Conservation (phyloP, 2,888 invertebrate genomes). For the Linyphia triangularis region DNA sequence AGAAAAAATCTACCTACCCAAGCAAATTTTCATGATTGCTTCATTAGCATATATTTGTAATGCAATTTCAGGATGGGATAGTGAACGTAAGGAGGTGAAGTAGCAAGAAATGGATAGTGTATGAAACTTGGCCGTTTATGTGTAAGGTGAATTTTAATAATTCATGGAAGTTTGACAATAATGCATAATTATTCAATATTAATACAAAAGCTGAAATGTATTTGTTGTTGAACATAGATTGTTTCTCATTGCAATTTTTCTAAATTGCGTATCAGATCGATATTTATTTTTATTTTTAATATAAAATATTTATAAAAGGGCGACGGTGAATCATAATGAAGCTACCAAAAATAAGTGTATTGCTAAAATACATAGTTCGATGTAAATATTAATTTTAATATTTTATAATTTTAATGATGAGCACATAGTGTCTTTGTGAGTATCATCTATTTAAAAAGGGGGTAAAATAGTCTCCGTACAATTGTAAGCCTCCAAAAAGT, state of each 20-base stretch:
- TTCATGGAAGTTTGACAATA: conserved; percentile 48
- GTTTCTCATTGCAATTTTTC: background rate
- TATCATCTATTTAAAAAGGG: no score
- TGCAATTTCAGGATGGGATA: conserved; percentile 31
- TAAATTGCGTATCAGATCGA: background rate
- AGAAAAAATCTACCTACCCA: conserved; percentile 11
- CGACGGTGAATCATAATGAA: no score
- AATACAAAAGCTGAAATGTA: background rate
- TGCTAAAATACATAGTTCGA: no score
- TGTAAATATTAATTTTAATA: no score
- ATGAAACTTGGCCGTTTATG: conserved; percentile 28
- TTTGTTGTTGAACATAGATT: background rate
- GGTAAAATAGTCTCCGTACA: no score
- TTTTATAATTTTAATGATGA: no score
- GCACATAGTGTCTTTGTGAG: no score
- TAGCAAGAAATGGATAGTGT: conserved; percentile 4
- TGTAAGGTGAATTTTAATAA: conserved; percentile 54
- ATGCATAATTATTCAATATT: conserved; percentile 30
- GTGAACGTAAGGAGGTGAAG: background rate
- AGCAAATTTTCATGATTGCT: conserved; percentile 58
- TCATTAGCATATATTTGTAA: conserved; percentile 69
- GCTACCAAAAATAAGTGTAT: no score
- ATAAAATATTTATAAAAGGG: background rate
- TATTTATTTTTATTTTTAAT: background rate
- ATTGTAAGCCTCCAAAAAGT: no score